Percentiles rank a stretch among this genome's conserved stretches.
phyloP scores from a whole-genome alignment of 2,888 invertebrate genomes.

The Stenodema calcarata region DNA sequence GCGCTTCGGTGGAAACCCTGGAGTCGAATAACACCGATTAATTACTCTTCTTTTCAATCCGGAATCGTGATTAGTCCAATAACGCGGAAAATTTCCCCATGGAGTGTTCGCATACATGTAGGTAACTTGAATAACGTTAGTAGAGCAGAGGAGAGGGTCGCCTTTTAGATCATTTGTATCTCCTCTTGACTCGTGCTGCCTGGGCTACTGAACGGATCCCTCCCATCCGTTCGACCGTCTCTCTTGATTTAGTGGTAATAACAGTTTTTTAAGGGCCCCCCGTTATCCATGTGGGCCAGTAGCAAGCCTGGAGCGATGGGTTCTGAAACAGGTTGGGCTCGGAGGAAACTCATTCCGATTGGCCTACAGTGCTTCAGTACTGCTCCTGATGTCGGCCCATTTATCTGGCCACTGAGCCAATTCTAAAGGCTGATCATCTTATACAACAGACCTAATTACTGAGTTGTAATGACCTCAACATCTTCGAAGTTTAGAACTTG shows the following conservation, averaged over 20 bases:
- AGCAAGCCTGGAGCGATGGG: neutral
- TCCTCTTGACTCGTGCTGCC: neutral
- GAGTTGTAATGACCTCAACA: too few relatives aligned
- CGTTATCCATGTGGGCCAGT: neutral
- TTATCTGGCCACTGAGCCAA: neutral
- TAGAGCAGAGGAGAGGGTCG: neutral
- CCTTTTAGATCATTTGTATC: neutral
- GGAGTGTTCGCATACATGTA: too few relatives aligned
- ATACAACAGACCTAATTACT: too few relatives aligned
- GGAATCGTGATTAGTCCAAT: too few relatives aligned
- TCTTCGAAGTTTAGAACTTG: too few relatives aligned
- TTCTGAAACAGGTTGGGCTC: neutral
- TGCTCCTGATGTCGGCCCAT: neutral
- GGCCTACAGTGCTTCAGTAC: neutral
- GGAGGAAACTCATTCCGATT: neutral
- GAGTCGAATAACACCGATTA: too few relatives aligned
- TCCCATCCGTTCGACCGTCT: neutral
- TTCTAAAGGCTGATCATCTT: too few relatives aligned
- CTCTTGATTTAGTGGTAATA: constrained; percentile 32
- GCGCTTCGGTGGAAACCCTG: too few relatives aligned
- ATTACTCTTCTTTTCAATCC: too few relatives aligned
- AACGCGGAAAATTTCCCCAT: too few relatives aligned
- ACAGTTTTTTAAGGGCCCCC: neutral
- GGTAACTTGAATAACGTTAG: neutral
- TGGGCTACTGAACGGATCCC: neutral